Conservation (phyloP, 1,140 invertebrate species). For the Drosophila kepulauana region DNA sequence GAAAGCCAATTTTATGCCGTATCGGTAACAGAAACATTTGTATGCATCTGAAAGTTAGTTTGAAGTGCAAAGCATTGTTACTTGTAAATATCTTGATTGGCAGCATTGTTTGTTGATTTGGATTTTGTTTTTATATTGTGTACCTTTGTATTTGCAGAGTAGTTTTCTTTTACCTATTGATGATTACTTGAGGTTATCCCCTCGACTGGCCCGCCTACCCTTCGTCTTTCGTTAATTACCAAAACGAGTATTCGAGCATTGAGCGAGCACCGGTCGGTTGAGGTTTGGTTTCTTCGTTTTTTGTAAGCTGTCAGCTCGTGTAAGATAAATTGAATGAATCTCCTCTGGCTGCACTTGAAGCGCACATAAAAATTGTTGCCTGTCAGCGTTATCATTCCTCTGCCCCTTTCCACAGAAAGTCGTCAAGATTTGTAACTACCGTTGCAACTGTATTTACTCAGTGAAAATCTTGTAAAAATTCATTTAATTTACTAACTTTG, state of each 20-base stretch:
- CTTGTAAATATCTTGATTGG: constrained; percentile 47
- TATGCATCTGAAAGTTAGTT: constrained; percentile 20
- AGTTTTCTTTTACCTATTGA: constrained; percentile 55
- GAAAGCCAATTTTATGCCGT: not conserved
- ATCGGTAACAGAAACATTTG: not conserved
- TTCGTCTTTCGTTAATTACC: constrained; percentile 70
- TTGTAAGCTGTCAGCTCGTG: constrained; percentile 49
- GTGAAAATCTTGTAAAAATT: constrained; percentile 66
- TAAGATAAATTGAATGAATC: constrained; percentile 78
- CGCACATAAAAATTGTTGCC: constrained; percentile 79
- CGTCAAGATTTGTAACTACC: constrained; percentile 26
- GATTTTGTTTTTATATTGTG: constrained; percentile 13
- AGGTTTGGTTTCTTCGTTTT: constrained; percentile 35
- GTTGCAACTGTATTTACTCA: constrained; percentile 52
- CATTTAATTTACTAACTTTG: constrained; percentile 73
- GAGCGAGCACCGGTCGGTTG: constrained; percentile 32
- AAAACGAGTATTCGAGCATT: constrained; percentile 68
- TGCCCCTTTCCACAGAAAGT: not conserved
- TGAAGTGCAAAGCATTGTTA: constrained; percentile 38
- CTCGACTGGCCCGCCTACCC: constrained; percentile 10
- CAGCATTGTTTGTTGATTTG: constrained; percentile 28
- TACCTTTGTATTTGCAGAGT: constrained; percentile 38
- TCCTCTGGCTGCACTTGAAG: constrained; percentile 73
- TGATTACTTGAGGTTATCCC: constrained; percentile 49
- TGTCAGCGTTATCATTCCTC: constrained; percentile 58